These are phyloP conservation scores for Formica exsecta DNA, from an alignment of 1,140 invertebrate species.

Conservation along the genomic window DNA sequence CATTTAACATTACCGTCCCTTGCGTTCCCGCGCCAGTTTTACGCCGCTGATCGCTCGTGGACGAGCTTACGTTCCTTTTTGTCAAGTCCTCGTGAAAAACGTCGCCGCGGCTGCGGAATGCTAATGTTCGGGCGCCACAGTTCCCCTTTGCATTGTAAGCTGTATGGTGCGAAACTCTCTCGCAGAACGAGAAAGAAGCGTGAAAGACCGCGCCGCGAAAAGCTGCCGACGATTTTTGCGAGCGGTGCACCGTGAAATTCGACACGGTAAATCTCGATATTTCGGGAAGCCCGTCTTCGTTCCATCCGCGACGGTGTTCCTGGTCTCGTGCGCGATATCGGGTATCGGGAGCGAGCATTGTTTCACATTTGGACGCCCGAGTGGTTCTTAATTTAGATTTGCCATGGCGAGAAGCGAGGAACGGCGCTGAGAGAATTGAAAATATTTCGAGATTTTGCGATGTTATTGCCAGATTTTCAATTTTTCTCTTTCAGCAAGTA, in stretches of 20 bases:
- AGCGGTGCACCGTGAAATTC: constrained; percentile 71
- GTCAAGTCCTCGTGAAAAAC: constrained; percentile 69
- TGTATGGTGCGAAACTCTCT: constrained; percentile 62
- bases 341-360: constrained; percentile 56
- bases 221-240: constrained; percentile 65
- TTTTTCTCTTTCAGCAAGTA: not conserved
- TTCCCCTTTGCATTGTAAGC: constrained; percentile 65
- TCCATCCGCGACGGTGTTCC: constrained; percentile 36
- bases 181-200: not conserved
- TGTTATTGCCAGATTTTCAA: not conserved
- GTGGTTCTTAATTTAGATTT: constrained; percentile 14
- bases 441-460: not conserved
- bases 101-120: constrained; percentile 71
- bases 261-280: constrained; percentile 72
- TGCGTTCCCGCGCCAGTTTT: constrained; percentile 40
- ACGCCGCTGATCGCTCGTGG: constrained; percentile 66
- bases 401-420: not conserved
- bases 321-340: constrained; percentile 61
- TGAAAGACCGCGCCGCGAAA: constrained; percentile 12
- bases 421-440: not conserved
- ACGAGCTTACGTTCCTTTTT: constrained; percentile 66
- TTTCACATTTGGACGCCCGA: constrained; percentile 49
- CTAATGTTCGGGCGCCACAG: constrained; percentile 66
- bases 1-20: not conserved
- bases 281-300: constrained; percentile 38